Percentiles rank a stretch among this genome's conserved stretches.
phyloP scores from a whole-genome alignment of 2,888 invertebrate genomes.

The Anarsia innoxiella region DNA sequence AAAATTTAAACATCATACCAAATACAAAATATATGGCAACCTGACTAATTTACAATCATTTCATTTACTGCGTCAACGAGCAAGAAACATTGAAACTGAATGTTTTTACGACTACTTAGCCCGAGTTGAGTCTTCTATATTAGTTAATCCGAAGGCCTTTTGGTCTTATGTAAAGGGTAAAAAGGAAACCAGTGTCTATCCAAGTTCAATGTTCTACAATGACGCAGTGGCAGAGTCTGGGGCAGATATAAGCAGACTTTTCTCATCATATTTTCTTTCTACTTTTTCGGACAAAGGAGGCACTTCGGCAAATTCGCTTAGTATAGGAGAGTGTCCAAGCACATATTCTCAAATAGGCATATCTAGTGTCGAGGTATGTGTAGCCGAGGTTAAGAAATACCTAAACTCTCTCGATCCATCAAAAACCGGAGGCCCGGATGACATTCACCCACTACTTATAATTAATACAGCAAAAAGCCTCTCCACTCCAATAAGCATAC shows the following conservation, averaged over 20 bases:
- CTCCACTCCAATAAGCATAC: background rate
- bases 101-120: background rate
- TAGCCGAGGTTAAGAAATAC: too few species aligned
- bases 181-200: background rate
- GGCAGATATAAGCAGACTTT: background rate
- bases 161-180: slow-evolving; percentile 1
- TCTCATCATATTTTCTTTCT: background rate
- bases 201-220: background rate
- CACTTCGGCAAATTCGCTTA: background rate
- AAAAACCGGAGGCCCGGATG: background rate
- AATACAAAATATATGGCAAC: background rate
- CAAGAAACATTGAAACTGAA: background rate
- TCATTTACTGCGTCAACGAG: background rate
- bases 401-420: background rate
- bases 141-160: background rate
- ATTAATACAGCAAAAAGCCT: background rate
- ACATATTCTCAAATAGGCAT: background rate
- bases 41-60: background rate
- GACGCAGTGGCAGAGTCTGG: background rate
- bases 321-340: background rate
- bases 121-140: background rate
- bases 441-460: background rate
- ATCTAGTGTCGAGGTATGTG: background rate
- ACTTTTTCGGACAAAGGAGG: background rate
- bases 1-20: background rate